Conservation (phyloP, 2,113 vertebrate genomes). For the Acanthochromis polyacanthus region DNA sequence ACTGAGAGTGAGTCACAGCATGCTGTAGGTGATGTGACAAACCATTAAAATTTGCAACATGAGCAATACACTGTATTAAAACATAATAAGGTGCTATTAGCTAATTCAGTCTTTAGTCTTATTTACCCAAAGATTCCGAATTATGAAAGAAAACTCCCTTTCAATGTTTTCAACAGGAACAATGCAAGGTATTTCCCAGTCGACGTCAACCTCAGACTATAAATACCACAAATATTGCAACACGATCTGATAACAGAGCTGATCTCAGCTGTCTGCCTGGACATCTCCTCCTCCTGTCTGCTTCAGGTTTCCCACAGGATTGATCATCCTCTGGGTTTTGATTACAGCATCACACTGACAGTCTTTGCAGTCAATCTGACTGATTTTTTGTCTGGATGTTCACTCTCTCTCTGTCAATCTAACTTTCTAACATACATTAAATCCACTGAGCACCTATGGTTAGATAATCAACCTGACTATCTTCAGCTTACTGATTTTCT, state of each 20-base stretch:
- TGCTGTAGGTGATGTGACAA: neutral
- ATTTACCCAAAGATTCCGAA: neutral
- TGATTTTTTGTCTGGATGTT: constrained; percentile 9
- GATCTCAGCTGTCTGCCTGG: neutral
- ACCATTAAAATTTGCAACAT: no score
- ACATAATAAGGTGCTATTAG: no score
- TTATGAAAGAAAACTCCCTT: no score
- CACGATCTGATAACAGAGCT: neutral
- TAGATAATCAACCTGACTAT: neutral
- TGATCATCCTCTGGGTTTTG: neutral
- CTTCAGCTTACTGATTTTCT: neutral
- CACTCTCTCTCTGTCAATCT: neutral
- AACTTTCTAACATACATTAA: neutral
- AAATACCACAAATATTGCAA: constrained; percentile 22
- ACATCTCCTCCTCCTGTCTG: constrained; percentile 21
- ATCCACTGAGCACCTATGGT: neutral
- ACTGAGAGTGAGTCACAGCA: constrained; percentile 5
- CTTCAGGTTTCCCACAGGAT: constrained; percentile 27
- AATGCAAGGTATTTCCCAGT: no score
- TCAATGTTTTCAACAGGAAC: no score
- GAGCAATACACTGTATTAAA: no score
- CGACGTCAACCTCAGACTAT: neutral
- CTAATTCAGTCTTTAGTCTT: neutral
- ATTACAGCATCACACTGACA: constrained; percentile 26
- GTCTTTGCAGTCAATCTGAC: constrained; percentile 14